Evolutionary conservation across 23 tunicate species (phyloP), one percentile per base, ranked within the genome.

Genomic region (Styela plicata): DNA sequence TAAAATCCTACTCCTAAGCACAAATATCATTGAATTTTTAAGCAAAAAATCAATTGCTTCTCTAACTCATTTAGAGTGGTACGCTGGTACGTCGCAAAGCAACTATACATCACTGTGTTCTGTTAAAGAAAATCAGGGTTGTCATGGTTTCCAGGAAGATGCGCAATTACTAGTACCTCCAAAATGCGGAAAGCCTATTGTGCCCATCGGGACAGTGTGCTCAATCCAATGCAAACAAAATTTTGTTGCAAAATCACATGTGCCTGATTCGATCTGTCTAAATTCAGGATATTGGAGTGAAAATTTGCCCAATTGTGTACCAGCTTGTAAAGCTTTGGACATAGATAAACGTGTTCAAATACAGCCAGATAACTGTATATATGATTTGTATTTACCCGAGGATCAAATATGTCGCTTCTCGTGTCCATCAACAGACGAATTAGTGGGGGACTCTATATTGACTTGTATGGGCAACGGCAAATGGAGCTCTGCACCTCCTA

Each of bases 251-350:
- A 69, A 63, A 0, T 33, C 36, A 2, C 66, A 37, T 5, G 52
- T 69, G 13, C 28, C 30, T 2, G 24, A 57, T 3, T 35, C 85
- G 2, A 32, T 2, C 19, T 90, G 96, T 76, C 34, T 84, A 26
- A 74, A 65, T n/a, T 71, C 82, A 24, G 96, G 96, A 24, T 74
- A 70, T 63, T 88, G 93, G 93, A 64, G 73, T 25, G 27, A 70
- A 31, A 65, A 28, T 18, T 80, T 65, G 7, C 87, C 87, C 34
- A 64, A 28, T 0, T 88, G 93, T 31, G 34, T 83, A 7, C 75
- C 73, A 21, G 80, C 93, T 18, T 88, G 93, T 37, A 20, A 20
- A 1, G 28, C 84, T 20, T 62, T 88, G 0, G 22, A 22, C 26
- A 32, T 61, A 1, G 7, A 20, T 3, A 65, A 66, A 16, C 26